Evolutionary conservation across 64 coral and sea anemone genomes (phyloP), one percentile per base, ranked within the genome.

Genomic region (Platygyra sinensis): DNA sequence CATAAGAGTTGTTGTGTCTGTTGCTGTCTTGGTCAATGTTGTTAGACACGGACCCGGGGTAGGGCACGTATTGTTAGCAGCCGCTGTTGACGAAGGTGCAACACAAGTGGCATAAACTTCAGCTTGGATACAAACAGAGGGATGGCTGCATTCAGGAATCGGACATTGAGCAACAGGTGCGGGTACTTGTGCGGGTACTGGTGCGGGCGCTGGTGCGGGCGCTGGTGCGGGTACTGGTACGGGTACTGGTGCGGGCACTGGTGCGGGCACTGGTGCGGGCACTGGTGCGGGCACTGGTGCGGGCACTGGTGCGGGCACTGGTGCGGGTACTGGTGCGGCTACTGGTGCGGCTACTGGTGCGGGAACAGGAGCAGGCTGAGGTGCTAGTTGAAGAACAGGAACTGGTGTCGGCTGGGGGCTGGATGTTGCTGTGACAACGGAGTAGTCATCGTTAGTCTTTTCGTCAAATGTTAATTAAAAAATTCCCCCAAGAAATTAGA

Each of bases 61-160:
- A 15, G 81, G 14, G 20, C 81, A 85, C 36, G 81, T 51, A 42
- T 24, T 72, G 33, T 52, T 85, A 14, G 12, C 24, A 24, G 62
- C 15, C 22, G 19, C 5, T 67, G 81, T 51, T 27, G 81, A 27
- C 19, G 62, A 16, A 28, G 81, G 81, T 46, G 62, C 33, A 51
- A 85, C 62, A n/a, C 81, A 85, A 5, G 81, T 85, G 22, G 42
- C 62, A 25, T 85, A 85, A 20, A 85, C 64, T 17, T 0, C 36
- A 11, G 62, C 81, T 71, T 64, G 39, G 33, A 85, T 71, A 42
- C 81, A 85, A 85, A 85, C 63, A 27, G 63, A 85, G 15, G 81
- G 81, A n/a, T 49, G 52, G 11, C 32, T 72, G 32, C 81, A 85
- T 20, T 69, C 62, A 29, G 63, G 81, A 85, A 85, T 28, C 12